Conservation (phyloP, 2,797 vertebrate species). For the Tangara arthus region DNA sequence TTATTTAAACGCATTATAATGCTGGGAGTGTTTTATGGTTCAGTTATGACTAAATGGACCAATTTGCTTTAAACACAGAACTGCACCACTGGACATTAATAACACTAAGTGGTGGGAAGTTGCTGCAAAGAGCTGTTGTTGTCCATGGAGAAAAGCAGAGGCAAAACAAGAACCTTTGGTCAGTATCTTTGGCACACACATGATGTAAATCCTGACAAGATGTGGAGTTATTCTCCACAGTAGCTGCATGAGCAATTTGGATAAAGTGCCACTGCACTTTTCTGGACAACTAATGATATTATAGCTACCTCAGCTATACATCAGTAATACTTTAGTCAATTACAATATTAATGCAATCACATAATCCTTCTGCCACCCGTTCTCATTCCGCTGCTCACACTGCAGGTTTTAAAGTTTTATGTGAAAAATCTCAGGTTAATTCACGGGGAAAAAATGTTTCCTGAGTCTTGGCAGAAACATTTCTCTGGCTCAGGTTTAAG, state of each 20-base stretch:
- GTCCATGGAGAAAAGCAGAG: background rate
- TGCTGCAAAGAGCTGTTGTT: background rate
- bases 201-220: background rate
- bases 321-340: background rate
- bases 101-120: background rate
- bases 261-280: background rate
- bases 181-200: background rate
- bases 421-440: slow-evolving; percentile 39
- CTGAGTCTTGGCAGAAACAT: background rate
- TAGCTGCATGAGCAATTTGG: background rate
- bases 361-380: background rate
- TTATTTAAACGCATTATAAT: background rate
- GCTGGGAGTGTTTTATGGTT: background rate
- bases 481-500: background rate
- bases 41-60: slow-evolving; percentile 34
- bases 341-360: background rate
- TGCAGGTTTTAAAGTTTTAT: slow-evolving; percentile 2
- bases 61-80: background rate
- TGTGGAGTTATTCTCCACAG: background rate
- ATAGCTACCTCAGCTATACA: background rate
- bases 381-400: background rate
- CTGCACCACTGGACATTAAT: slow-evolving; percentile 17
- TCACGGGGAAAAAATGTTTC: background rate
- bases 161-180: background rate
- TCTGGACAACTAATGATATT: background rate